phyloP scores from a whole-genome alignment of 2,113 vertebrate species.

The Pyxicephalus adspersus region DNA sequence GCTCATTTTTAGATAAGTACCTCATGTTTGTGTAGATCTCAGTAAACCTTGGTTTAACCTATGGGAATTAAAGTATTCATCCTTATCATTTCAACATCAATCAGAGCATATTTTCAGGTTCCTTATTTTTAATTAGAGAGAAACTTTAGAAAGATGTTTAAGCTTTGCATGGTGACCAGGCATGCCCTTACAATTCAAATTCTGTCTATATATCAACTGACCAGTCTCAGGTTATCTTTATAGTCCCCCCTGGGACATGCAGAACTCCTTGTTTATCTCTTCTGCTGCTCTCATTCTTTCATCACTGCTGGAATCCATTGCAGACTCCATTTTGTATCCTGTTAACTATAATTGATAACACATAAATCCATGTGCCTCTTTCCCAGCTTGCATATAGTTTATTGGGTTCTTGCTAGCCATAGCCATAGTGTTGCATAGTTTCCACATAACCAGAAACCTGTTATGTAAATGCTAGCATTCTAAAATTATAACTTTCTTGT shows the following conservation, averaged over 20 bases:
- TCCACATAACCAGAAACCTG: too few relatives aligned
- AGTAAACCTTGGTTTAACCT: too few relatives aligned
- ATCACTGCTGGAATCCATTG: neutral
- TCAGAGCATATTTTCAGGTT: neutral
- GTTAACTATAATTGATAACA: neutral
- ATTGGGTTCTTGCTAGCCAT: neutral
- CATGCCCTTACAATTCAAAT: neutral
- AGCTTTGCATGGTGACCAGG: neutral
- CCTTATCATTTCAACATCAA: too few relatives aligned
- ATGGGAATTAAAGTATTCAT: too few relatives aligned
- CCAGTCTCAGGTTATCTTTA: conserved; percentile 6
- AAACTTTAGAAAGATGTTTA: neutral
- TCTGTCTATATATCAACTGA: neutral
- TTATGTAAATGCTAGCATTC: too few relatives aligned
- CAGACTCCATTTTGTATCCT: neutral
- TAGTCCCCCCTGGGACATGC: neutral
- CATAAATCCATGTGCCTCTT: neutral
- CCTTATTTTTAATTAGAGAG: neutral
- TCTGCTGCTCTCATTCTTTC: neutral
- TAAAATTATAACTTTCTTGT: too few relatives aligned
- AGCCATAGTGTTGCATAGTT: too few relatives aligned
- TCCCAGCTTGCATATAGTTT: neutral
- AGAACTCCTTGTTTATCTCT: neutral
- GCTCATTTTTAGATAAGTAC: too few relatives aligned
- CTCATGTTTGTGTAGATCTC: too few relatives aligned